phyloP scores from a whole-genome alignment of 1,140 invertebrate genomes.

The Meloidogyne chitwoodi region DNA sequence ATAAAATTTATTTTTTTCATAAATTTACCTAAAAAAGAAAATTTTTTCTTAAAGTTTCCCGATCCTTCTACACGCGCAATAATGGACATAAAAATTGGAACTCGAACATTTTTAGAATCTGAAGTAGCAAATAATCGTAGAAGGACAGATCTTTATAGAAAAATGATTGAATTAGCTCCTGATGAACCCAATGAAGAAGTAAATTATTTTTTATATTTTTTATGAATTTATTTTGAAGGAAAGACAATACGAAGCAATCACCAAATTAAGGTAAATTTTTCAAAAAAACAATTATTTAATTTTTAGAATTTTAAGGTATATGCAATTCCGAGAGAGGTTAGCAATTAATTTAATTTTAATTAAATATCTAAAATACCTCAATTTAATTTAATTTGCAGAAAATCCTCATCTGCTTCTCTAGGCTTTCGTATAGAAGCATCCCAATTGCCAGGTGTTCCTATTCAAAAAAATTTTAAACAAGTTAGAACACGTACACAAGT shows the following conservation, averaged over 20 bases:
- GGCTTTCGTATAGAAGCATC: slow-evolving; percentile 95
- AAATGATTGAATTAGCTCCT: slow-evolving; percentile 91
- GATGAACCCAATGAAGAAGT: slow-evolving; percentile 84
- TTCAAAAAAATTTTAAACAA: slow-evolving; percentile 93
- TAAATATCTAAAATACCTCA: neutral
- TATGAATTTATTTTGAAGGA: slow-evolving; percentile 64
- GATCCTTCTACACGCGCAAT: slow-evolving; percentile 65
- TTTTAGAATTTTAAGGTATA: slow-evolving; percentile 40
- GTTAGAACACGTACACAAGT: slow-evolving; percentile 80
- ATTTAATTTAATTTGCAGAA: slow-evolving; percentile 59
- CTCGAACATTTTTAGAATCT: slow-evolving; percentile 79
- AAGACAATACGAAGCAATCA: slow-evolving; percentile 76
- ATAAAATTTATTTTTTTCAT: too few relatives aligned
- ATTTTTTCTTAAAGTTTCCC: neutral
- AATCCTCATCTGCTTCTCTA: slow-evolving; percentile 86
- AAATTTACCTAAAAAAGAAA: too few relatives aligned
- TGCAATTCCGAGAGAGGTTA: slow-evolving; percentile 79
- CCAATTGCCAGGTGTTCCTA: slow-evolving; percentile 75
- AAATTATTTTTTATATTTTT: slow-evolving; percentile 69
- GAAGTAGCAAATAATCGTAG: slow-evolving; percentile 80
- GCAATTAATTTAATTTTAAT: too few relatives aligned
- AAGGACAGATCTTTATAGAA: slow-evolving; percentile 85
- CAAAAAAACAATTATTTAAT: neutral
- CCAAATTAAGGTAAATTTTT: slow-evolving; percentile 19
- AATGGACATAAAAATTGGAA: slow-evolving; percentile 86